phyloP scores from a whole-genome alignment of 2,797 vertebrate genomes.

The Allobates femoralis region DNA sequence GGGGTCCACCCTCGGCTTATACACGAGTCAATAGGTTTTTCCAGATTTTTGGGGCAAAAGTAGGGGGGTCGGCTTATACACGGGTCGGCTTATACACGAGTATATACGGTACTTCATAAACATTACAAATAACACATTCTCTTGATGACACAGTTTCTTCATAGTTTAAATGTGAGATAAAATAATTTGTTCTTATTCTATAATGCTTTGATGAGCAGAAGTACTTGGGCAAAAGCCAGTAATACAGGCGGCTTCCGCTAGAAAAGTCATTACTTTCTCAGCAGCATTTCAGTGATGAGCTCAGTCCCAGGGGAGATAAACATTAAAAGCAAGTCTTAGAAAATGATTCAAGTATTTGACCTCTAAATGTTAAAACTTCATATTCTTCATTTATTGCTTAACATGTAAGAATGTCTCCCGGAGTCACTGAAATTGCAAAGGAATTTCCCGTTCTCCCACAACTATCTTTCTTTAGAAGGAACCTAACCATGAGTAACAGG shows the following conservation, averaged over 20 bases:
- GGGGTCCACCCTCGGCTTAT: too few species aligned
- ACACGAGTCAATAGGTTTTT: too few species aligned
- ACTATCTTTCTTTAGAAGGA: background rate
- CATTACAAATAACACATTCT: background rate
- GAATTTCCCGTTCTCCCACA: background rate
- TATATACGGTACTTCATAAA: too few species aligned
- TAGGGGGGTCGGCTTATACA: too few species aligned
- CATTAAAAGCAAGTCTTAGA: slow-evolving; percentile 28
- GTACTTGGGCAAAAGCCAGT: slow-evolving; percentile 8
- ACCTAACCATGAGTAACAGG: slow-evolving; percentile 2
- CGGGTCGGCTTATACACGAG: too few species aligned
- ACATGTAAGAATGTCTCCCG: slow-evolving; percentile 10
- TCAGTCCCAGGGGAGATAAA: slow-evolving; percentile 38
- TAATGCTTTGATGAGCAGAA: background rate
- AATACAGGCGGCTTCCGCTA: slow-evolving; percentile 21
- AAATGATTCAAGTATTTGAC: slow-evolving; percentile 44
- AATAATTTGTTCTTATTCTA: background rate
- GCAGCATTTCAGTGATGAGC: slow-evolving; percentile 49
- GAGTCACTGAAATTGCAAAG: slow-evolving; percentile 27
- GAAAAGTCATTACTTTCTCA: slow-evolving; percentile 51
- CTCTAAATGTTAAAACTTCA: slow-evolving; percentile 29
- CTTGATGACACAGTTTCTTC: background rate
- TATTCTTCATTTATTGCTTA: background rate
- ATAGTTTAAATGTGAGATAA: background rate
- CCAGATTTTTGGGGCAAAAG: too few species aligned